Percentiles rank a stretch among this genome's conserved stretches.
phyloP scores from a whole-genome alignment of 2,113 vertebrate genomes.

The Nyctereutes procyonoides region DNA sequence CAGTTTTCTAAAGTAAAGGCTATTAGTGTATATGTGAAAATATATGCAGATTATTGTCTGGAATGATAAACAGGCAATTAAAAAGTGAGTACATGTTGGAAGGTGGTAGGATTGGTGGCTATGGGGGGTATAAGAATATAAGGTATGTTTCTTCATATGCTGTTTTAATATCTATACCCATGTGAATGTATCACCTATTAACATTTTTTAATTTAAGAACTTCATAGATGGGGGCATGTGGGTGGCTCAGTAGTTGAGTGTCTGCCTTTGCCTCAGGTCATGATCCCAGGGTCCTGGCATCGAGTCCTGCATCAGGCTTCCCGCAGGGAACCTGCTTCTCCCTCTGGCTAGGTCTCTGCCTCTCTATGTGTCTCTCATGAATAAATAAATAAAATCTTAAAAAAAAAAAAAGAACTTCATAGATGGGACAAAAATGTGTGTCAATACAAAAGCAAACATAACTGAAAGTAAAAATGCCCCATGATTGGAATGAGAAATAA shows the following conservation, averaged over 20 bases:
- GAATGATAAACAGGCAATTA: conserved; percentile 10
- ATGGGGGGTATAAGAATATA: background rate
- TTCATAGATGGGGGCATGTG: background rate
- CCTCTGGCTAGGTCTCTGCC: too few species aligned
- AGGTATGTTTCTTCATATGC: background rate
- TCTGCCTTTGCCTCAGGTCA: too few species aligned
- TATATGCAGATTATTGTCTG: background rate
- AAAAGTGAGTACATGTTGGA: background rate
- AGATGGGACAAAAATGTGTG: background rate
- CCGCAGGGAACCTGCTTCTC: too few species aligned
- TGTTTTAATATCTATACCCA: conserved; percentile 14
- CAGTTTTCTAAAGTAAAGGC: background rate
- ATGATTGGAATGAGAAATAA: background rate
- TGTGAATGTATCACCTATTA: background rate
- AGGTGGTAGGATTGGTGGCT: background rate
- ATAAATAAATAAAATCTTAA: too few species aligned
- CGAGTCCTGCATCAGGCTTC: too few species aligned
- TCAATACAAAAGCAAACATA: conserved; percentile 2
- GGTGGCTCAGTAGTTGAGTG: too few species aligned
- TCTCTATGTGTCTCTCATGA: too few species aligned
- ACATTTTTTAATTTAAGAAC: background rate
- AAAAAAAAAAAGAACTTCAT: background rate
- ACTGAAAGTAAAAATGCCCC: background rate
- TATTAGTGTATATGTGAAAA: background rate
- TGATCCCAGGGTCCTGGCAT: too few species aligned